Percentiles rank a stretch among this genome's conserved stretches.
Conservation (phyloP, 2,113 vertebrate genomes). For the Notiomystis cincta region DNA sequence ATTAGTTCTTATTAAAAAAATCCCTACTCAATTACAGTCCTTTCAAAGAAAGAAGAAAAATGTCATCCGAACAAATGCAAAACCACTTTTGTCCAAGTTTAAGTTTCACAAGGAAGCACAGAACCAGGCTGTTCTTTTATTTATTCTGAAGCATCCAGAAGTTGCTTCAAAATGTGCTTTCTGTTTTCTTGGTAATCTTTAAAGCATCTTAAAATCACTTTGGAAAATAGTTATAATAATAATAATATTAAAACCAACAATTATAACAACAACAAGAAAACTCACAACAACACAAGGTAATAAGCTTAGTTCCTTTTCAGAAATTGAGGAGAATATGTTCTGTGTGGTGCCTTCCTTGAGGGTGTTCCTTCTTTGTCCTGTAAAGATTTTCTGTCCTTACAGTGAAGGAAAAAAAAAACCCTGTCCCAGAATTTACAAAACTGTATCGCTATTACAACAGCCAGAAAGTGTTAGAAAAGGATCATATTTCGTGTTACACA, state of each 20-base stretch:
- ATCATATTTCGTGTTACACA: neutral
- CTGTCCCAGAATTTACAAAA: neutral
- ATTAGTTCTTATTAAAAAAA: constrained; percentile 10
- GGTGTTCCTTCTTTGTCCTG: neutral
- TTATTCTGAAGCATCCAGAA: neutral
- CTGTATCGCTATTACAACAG: neutral
- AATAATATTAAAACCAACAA: neutral
- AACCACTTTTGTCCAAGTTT: neutral
- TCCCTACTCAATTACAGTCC: neutral
- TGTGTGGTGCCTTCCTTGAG: neutral
- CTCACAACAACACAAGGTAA: neutral
- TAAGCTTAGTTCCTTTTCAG: neutral
- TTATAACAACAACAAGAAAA: fast-evolving
- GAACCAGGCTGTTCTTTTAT: neutral
- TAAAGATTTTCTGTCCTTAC: neutral
- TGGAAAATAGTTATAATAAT: no score
- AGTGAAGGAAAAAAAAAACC: neutral
- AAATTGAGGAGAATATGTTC: neutral
- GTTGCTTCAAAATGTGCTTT: neutral
- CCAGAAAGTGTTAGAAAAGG: neutral
- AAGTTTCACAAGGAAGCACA: neutral
- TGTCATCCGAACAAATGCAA: neutral
- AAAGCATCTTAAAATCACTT: neutral
- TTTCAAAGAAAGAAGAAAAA: neutral
- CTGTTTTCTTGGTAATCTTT: neutral